phyloP scores from a whole-genome alignment of 2,797 vertebrate species.

The Neosilurus mollespiculum region DNA sequence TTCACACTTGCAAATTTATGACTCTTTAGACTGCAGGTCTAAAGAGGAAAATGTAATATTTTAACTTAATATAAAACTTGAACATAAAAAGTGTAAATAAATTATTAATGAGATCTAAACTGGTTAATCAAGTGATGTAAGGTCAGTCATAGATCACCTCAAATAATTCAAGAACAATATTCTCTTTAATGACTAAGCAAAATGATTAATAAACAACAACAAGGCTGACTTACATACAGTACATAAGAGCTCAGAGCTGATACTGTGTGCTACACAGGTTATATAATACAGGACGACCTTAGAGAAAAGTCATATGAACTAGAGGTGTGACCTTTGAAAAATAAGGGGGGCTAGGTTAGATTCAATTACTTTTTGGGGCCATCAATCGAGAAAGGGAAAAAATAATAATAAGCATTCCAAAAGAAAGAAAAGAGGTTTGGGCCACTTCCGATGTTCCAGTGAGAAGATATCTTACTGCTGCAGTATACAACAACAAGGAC shows the following conservation, averaged over 20 bases:
- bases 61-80: neutral
- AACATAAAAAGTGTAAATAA: neutral
- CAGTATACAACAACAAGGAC: too few relatives aligned
- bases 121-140: neutral
- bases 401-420: neutral
- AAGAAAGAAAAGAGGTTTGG: neutral
- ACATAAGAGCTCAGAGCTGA: neutral
- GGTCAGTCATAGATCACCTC: neutral
- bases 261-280: neutral
- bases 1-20: too few relatives aligned
- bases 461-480: neutral
- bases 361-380: neutral
- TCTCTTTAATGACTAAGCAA: neutral
- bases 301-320: neutral
- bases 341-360: neutral
- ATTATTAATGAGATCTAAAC: neutral
- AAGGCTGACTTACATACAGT: neutral
- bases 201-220: neutral
- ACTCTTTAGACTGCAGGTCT: too few relatives aligned
- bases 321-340: neutral
- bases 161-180: neutral
- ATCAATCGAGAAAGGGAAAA: neutral
- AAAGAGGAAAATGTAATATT: neutral
- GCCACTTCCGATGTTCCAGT: neutral
- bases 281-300: neutral